Percentiles rank a stretch among this genome's conserved stretches.
phyloP scores from a whole-genome alignment of 2,797 vertebrate genomes.

The Sebastes taczanowskii region DNA sequence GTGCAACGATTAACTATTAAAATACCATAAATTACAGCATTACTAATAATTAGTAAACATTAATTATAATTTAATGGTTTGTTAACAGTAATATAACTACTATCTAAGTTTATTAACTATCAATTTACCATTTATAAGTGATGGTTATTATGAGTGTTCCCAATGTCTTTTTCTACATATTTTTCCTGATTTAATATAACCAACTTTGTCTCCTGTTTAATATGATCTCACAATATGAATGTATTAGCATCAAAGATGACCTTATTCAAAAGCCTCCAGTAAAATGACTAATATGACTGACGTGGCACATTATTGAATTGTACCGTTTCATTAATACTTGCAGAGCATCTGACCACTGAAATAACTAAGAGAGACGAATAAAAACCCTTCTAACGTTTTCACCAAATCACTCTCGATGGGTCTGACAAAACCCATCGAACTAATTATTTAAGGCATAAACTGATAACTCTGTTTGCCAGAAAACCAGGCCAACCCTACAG shows the following conservation, averaged over 20 bases:
- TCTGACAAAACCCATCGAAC: slow-evolving; percentile 3
- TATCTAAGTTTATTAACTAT: no score
- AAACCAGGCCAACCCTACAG: background rate
- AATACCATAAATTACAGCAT: fast-evolving
- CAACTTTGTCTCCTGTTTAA: background rate
- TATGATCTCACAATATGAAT: background rate
- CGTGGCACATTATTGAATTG: background rate
- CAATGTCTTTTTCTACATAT: background rate
- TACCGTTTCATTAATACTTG: slow-evolving; percentile 1
- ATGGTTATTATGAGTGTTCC: no score
- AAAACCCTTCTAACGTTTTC: background rate
- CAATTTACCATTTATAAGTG: no score
- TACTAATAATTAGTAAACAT: no score
- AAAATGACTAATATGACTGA: background rate
- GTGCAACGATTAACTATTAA: fast-evolving
- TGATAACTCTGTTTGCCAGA: background rate
- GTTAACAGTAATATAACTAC: no score
- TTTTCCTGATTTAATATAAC: background rate
- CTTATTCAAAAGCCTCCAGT: slow-evolving; percentile 16
- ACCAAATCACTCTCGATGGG: background rate
- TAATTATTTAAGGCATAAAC: background rate
- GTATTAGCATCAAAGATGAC: slow-evolving; percentile 8
- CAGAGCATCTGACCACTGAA: background rate
- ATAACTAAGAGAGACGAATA: background rate
- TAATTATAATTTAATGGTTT: no score